phyloP scores from a whole-genome alignment of 2,113 vertebrate genomes.

The Myanophis thanlyinensis region DNA sequence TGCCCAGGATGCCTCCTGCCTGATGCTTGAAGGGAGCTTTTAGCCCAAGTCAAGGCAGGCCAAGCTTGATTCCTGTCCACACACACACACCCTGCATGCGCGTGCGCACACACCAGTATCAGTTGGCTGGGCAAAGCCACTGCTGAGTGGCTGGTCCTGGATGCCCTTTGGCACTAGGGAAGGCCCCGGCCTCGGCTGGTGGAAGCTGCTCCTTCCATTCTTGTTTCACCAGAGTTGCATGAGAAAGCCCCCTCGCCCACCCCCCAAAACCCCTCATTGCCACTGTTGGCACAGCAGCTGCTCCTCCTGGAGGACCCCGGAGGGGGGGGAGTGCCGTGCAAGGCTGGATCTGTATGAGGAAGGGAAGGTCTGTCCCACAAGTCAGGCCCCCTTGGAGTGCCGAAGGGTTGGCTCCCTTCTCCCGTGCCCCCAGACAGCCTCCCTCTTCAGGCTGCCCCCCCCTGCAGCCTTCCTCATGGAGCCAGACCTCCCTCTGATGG shows the following conservation, averaged over 20 bases:
- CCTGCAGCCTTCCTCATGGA: background rate
- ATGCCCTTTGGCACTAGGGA: background rate
- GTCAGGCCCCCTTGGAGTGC: background rate
- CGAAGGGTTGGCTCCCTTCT: background rate
- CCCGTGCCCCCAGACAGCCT: background rate
- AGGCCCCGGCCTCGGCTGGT: background rate
- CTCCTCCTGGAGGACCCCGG: background rate
- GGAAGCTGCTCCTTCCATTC: background rate
- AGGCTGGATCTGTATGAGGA: background rate
- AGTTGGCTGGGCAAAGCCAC: background rate
- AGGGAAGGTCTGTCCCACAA: background rate
- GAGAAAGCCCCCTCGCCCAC: background rate
- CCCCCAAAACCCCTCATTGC: background rate
- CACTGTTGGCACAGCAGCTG: background rate
- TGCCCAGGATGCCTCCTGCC: background rate
- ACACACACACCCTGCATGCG: accelerated
- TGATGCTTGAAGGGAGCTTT: background rate
- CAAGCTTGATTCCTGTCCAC: background rate
- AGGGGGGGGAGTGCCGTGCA: background rate
- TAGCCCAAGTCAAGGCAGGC: background rate
- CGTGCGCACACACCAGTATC: background rate
- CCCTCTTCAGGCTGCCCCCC: background rate
- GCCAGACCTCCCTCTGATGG: background rate
- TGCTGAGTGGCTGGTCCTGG: background rate
- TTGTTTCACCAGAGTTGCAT: background rate